Conservation (phyloP, 2,888 invertebrate genomes). For the Carabus problematicus region DNA sequence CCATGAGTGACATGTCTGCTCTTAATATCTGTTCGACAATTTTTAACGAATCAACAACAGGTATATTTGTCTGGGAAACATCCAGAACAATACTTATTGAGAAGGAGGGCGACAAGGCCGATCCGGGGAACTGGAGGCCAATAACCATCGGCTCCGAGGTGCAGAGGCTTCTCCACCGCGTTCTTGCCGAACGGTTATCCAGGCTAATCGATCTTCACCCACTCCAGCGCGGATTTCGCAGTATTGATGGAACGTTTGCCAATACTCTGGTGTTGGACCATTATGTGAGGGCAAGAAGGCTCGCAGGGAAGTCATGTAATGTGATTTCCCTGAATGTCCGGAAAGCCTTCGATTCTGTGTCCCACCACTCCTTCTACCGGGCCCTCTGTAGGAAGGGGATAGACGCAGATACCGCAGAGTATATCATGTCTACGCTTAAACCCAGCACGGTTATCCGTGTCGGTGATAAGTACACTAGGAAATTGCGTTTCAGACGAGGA, state of each 20-base stretch:
- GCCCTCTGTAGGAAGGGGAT: constrained; percentile 51
- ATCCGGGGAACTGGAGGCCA: constrained; percentile 16
- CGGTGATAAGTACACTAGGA: constrained; percentile 29
- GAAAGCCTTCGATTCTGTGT: constrained; percentile 56
- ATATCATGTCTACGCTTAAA: constrained; percentile 49
- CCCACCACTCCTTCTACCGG: constrained; percentile 46
- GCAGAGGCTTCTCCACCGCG: constrained; percentile 48
- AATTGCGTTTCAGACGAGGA: constrained; percentile 48
- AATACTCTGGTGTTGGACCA: constrained; percentile 51
- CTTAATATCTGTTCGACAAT: too few relatives aligned
- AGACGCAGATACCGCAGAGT: constrained; percentile 49
- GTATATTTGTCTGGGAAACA: constrained; percentile 39
- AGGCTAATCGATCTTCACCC: constrained; percentile 33
- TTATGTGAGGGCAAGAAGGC: constrained; percentile 47
- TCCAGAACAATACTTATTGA: constrained; percentile 44
- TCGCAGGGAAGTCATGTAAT: constrained; percentile 49
- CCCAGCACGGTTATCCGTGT: constrained; percentile 47
- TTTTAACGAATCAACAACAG: too few relatives aligned
- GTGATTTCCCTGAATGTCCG: constrained; percentile 55
- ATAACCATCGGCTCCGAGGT: constrained; percentile 39
- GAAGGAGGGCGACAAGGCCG: constrained; percentile 39
- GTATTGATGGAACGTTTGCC: constrained; percentile 54
- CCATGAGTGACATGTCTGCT: too few relatives aligned
- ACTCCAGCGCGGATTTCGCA: constrained; percentile 50
- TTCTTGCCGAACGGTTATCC: constrained; percentile 42